A percentile compares a stretch with the other conserved stretches of the same genome.
phyloP scores from a whole-genome alignment of 2,113 vertebrate genomes.

The Taurulus bubalis region DNA sequence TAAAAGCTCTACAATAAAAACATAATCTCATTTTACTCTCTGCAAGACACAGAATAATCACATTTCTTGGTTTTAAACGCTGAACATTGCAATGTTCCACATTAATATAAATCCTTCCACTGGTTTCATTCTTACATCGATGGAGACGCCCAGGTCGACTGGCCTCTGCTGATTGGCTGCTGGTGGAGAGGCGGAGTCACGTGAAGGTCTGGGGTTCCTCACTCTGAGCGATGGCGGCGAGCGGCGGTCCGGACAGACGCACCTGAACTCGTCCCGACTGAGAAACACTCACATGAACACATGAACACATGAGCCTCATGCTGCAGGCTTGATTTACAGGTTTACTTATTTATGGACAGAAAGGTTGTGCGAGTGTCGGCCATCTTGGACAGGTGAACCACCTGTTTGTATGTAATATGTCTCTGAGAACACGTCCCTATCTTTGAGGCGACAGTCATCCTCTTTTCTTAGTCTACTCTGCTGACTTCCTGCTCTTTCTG shows the following conservation, averaged over 20 bases:
- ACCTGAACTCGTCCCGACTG: slow-evolving; percentile 56
- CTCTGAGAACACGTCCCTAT: too few relatives aligned
- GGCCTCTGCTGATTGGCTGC: not conserved
- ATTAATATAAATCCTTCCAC: too few relatives aligned
- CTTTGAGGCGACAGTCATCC: not conserved
- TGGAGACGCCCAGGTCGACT: slow-evolving; percentile 12
- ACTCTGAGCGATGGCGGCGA: slow-evolving; percentile 27
- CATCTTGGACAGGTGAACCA: too few relatives aligned
- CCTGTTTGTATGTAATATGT: too few relatives aligned
- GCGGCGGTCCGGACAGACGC: slow-evolving; percentile 35
- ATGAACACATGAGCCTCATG: too few relatives aligned
- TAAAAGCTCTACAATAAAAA: too few relatives aligned
- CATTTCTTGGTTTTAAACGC: not conserved
- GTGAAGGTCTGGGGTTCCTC: slow-evolving; percentile 15
- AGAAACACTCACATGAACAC: slow-evolving; percentile 9
- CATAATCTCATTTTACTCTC: not conserved
- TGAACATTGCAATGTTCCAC: not conserved
- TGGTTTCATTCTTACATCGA: slow-evolving; percentile 35
- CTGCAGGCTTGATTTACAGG: too few relatives aligned
- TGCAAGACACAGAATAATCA: not conserved
- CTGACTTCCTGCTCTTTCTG: too few relatives aligned
- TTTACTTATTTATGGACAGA: too few relatives aligned
- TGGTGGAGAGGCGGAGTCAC: not conserved
- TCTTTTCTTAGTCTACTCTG: too few relatives aligned
- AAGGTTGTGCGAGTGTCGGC: too few relatives aligned